Conservation (phyloP, 2,113 vertebrate genomes). For the Oreochromis niloticus region DNA sequence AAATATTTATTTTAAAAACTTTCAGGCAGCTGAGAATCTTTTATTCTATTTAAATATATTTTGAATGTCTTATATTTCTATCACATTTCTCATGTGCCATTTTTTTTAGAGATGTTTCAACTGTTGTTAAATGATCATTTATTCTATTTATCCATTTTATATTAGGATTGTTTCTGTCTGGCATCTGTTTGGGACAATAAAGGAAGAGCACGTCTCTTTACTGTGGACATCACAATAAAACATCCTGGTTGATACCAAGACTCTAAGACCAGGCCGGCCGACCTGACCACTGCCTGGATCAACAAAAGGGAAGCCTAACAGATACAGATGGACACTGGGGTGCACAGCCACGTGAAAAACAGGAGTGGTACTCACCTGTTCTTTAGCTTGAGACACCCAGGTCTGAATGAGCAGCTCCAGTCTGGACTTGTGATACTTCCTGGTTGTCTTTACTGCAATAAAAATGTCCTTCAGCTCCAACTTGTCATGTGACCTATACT, state of each 20-base stretch:
- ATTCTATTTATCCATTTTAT: fast-evolving
- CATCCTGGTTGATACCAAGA: too few species aligned
- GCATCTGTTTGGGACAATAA: background rate
- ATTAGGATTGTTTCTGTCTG: background rate
- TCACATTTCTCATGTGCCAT: background rate
- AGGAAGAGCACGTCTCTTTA: too few species aligned
- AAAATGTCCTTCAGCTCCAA: conserved; percentile 86
- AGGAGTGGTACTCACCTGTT: conserved; percentile 73
- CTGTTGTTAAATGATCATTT: fast-evolving
- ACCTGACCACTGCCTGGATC: background rate
- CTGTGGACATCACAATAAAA: too few species aligned
- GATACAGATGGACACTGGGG: background rate
- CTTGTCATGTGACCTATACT: conserved; percentile 43
- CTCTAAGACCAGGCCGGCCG: too few species aligned
- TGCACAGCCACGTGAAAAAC: background rate
- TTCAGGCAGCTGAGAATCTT: fast-evolving
- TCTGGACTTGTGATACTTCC: conserved; percentile 85
- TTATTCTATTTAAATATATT: background rate
- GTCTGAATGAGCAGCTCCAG: conserved; percentile 87
- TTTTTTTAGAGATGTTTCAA: background rate
- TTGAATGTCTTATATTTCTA: background rate
- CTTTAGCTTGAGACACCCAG: conserved; percentile 86
- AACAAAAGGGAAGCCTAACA: background rate
- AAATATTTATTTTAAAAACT: background rate
- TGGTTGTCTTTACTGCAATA: conserved; percentile 92